phyloP scores from a whole-genome alignment of 2,113 vertebrate species.

The Hucho hucho region DNA sequence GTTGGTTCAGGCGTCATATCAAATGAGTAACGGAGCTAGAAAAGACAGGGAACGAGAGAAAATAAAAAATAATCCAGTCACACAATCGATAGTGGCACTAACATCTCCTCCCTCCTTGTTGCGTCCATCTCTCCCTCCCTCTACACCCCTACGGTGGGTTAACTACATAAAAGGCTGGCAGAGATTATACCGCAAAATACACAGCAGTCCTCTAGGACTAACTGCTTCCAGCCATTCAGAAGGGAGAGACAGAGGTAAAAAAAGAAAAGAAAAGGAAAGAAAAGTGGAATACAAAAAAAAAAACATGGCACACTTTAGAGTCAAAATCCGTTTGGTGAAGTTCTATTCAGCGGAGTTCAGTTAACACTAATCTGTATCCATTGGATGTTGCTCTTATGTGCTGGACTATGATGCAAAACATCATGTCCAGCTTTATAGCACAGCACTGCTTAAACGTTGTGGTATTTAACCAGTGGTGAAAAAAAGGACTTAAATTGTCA shows the following conservation, averaged over 20 bases:
- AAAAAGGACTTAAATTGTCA: too few species aligned
- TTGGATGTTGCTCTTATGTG: too few species aligned
- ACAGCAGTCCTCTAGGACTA: neutral
- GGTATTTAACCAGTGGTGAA: too few species aligned
- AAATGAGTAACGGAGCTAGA: neutral
- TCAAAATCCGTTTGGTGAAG: neutral
- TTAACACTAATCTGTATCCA: too few species aligned
- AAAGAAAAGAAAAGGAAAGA: too few species aligned
- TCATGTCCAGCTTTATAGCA: too few species aligned
- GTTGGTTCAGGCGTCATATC: conserved; percentile 28
- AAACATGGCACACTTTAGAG: neutral
- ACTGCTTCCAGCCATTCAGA: neutral
- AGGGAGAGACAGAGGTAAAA: neutral
- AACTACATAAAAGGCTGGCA: neutral
- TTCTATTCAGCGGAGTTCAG: too few species aligned
- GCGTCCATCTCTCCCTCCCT: neutral
- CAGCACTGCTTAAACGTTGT: too few species aligned
- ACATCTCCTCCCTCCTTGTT: neutral
- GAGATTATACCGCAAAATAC: neutral
- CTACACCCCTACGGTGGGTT: neutral
- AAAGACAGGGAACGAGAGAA: too few species aligned
- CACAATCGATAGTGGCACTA: neutral
- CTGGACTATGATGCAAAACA: too few species aligned
- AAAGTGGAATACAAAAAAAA: too few species aligned
- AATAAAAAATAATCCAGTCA: neutral